A percentile compares a stretch with the other conserved stretches of the same genome.
phyloP scores from a whole-genome alignment of 2,113 vertebrate species.

The Bufo bufo region DNA sequence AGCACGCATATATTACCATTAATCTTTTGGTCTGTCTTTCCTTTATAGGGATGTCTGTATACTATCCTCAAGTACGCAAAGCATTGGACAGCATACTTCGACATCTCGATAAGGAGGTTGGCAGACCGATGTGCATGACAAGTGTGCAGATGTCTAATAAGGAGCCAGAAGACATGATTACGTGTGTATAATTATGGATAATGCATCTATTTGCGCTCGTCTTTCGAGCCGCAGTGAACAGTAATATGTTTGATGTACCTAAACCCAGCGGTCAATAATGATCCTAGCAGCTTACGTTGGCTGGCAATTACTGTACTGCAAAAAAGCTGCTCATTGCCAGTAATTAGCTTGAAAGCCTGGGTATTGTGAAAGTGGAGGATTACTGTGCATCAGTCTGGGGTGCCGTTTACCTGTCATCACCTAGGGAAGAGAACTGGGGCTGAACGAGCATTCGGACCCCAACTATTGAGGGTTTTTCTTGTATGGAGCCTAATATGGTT shows the following conservation, averaged over 20 bases:
- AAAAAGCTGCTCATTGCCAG: conserved; percentile 8
- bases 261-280: conserved; percentile 28
- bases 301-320: not conserved
- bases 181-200: conserved; percentile 75
- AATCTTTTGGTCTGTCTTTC: conserved; percentile 38
- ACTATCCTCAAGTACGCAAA: conserved; percentile 97
- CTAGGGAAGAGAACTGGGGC: not conserved
- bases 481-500: no score
- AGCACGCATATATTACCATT: not conserved
- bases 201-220: not conserved
- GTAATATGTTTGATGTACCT: conserved; percentile 26
- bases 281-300: conserved; percentile 11
- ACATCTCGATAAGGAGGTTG: conserved; percentile 98
- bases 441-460: not conserved
- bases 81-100: conserved; percentile 95
- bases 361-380: conserved; percentile 1
- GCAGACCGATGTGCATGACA: conserved; percentile 98
- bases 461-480: no score
- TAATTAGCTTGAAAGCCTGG: conserved; percentile 19
- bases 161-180: conserved; percentile 99
- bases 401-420: not conserved
- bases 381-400: conserved; percentile 12
- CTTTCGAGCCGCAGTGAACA: not conserved
- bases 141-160: conserved; percentile 99
- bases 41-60: conserved; percentile 91